These are phyloP conservation scores for Orius insidiosus DNA, from an alignment of 1,140 invertebrate species.

Conservation along the genomic window DNA sequence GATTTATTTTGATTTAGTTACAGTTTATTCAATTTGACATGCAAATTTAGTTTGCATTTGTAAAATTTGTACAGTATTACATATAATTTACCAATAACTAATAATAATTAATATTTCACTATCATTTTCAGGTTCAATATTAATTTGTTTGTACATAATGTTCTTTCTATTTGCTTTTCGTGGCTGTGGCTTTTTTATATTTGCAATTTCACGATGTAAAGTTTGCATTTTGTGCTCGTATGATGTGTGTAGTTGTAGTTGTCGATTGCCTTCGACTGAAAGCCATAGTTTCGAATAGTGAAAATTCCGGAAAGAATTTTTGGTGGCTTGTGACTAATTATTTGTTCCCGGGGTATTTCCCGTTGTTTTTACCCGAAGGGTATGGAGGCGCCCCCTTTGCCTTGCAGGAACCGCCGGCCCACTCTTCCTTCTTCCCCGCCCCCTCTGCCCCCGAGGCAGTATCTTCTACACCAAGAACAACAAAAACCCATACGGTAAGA, in stretches of 20 bases:
- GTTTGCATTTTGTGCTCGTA: neutral
- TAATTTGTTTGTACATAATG: neutral
- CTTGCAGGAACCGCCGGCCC: conserved; percentile 8
- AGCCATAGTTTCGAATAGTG: neutral
- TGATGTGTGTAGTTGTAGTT: neutral
- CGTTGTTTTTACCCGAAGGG: conserved; percentile 3
- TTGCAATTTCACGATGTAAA: neutral
- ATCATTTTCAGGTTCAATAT: neutral
- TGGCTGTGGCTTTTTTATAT: conserved; percentile 4
- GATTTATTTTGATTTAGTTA: too few relatives aligned
- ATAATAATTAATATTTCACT: neutral
- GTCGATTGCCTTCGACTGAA: neutral
- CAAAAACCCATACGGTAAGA: too few relatives aligned
- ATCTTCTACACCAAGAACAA: conserved; percentile 11
- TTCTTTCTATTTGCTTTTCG: conserved; percentile 2
- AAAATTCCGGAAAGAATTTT: neutral
- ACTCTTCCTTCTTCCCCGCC: conserved; percentile 26
- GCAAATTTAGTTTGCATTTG: too few relatives aligned
- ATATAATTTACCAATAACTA: too few relatives aligned
- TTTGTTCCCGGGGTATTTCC: neutral
- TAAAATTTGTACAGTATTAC: too few relatives aligned
- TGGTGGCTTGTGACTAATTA: conserved; percentile 10
- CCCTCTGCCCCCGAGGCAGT: conserved; percentile 21
- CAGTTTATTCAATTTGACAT: too few relatives aligned
- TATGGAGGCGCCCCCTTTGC: conserved; percentile 13